These are phyloP conservation scores for Mylabris sibirica DNA, from an alignment of 2,888 invertebrate species.

Conservation along the genomic window DNA sequence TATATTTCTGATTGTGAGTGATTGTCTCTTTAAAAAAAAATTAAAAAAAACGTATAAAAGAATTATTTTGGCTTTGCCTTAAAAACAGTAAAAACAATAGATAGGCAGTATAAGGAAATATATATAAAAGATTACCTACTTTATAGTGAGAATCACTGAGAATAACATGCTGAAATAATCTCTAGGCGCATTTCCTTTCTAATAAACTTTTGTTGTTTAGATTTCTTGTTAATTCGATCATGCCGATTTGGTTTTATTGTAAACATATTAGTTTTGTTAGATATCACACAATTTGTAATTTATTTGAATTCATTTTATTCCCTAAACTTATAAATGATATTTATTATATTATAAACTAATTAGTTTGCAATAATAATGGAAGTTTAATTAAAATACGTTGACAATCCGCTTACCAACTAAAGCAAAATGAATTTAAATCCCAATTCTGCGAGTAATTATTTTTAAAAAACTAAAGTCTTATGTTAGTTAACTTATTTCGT, in stretches of 20 bases:
- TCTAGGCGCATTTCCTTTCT: too few relatives aligned
- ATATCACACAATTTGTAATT: background rate
- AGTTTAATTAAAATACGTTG: background rate
- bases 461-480: background rate
- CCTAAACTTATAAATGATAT: background rate
- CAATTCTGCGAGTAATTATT: background rate
- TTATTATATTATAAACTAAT: background rate
- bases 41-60: too few relatives aligned
- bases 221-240: too few relatives aligned
- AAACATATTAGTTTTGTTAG: background rate
- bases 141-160: too few relatives aligned
- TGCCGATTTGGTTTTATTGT: background rate
- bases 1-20: too few relatives aligned
- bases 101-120: too few relatives aligned
- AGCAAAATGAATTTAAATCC: background rate
- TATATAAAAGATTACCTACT: too few relatives aligned
- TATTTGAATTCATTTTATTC: background rate
- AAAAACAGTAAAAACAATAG: too few relatives aligned
- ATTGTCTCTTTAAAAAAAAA: too few relatives aligned
- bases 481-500: background rate
- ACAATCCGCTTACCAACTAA: background rate
- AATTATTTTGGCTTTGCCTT: too few relatives aligned
- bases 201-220: too few relatives aligned
- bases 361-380: background rate
- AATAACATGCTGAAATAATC: too few relatives aligned